A percentile compares a stretch with the other conserved stretches of the same genome.
Evolutionary conservation across 2,888 invertebrate species (phyloP).

Genomic region (Lasioglossum malachurum): DNA sequence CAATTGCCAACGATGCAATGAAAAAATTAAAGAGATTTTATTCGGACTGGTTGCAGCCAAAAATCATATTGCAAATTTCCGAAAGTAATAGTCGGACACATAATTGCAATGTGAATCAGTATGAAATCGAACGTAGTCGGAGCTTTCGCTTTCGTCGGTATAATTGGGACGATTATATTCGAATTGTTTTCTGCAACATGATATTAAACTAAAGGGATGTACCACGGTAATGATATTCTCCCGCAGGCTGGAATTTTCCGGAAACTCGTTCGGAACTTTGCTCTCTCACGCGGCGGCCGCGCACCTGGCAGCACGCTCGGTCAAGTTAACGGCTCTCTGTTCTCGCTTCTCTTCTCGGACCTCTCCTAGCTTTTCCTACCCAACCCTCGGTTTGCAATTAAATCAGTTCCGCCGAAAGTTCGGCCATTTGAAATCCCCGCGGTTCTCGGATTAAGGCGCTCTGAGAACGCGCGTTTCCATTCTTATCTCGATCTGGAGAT

Average conservation of each 20-base stretch:
- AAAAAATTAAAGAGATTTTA: too few relatives aligned
- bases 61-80: background rate
- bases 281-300: background rate
- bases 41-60: background rate
- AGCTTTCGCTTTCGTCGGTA: background rate
- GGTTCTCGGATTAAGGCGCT: background rate
- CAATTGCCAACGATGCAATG: too few relatives aligned
- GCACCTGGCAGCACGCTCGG: background rate
- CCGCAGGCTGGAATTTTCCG: background rate
- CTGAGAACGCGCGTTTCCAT: background rate
- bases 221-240: background rate
- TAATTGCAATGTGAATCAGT: background rate
- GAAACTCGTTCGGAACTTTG: constrained; percentile 10
- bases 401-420: background rate
- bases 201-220: background rate
- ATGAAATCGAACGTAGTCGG: background rate
- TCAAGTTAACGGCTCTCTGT: background rate
- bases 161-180: background rate
- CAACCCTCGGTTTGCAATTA: background rate
- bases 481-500: background rate
- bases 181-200: background rate
- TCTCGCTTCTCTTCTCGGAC: background rate
- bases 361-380: background rate
- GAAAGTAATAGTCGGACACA: background rate
- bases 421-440: background rate